phyloP scores from a whole-genome alignment of 2,113 vertebrate species.

The Pedionomus torquatus region DNA sequence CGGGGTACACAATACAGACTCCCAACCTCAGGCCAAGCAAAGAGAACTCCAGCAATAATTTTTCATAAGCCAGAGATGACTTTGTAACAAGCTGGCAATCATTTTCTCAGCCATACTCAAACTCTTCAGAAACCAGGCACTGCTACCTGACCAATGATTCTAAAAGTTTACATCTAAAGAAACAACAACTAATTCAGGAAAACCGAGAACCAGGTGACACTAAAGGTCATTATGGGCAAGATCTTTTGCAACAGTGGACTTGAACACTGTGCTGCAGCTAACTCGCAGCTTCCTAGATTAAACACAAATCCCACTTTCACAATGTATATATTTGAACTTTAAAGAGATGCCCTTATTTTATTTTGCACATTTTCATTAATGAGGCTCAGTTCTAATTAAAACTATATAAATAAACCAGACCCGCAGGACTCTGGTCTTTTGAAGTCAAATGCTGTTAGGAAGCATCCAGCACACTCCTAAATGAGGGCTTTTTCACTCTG shows the following conservation, averaged over 20 bases:
- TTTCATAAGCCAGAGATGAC: neutral
- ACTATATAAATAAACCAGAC: conserved; percentile 15
- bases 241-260: neutral
- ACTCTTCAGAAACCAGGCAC: neutral
- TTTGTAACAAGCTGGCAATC: neutral
- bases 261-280: neutral
- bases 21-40: neutral
- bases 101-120: neutral
- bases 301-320: neutral
- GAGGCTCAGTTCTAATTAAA: conserved; percentile 52
- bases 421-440: conserved; percentile 19
- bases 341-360: neutral
- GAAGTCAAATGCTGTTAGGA: conserved; percentile 29
- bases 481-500: conserved; percentile 30
- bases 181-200: neutral
- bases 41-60: neutral
- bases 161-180: neutral
- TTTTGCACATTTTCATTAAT: conserved; percentile 40
- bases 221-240: neutral
- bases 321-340: neutral
- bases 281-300: neutral
- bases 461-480: conserved; percentile 25
- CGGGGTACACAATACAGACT: neutral
- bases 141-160: neutral
- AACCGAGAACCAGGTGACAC: neutral